Base-by-base conservation (phyloP, 2,888 invertebrate species). In the Megaustenia siamemsis region DNA sequence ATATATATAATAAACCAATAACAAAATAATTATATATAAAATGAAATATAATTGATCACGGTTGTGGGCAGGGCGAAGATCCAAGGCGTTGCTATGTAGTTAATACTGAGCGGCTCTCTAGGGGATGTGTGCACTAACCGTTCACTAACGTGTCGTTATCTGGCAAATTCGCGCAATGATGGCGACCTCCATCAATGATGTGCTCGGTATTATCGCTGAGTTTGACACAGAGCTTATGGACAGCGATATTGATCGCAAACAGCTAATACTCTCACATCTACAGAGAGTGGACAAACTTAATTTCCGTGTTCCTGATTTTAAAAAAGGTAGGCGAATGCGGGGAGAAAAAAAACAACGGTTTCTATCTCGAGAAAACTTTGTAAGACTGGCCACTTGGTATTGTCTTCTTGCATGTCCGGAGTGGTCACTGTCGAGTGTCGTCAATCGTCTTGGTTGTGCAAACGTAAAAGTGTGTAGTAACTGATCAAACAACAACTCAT, bases 221-320 rank as follows among this genome's bases (percentile, higher is more conserved):
- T 85, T 85, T 43, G 85, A 85, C n/a, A 69, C 53, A 24, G 49
- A 21, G n/a, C 28, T 85, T 10, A 40, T 21, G 10, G n/a, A 4
- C 21, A 60, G 49, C 21, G 43, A 18, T 40, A 24, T 40, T 45
- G 76, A 85, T 24, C 45, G 63, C 35, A 24, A 28, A 24, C 12
- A 82, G 63, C 43, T 12, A 49, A 76, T 82, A 12, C 28, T 28
- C 21, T 49, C 53, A 0, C 82, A 85, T 71, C 60, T 82, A 21
- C 35, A 85, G 63, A 81, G 53, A 38, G 71, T 85, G 49, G 82
- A 77, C 32, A 73, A n/a, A 53, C 43, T 86, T 24, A 78, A 84
- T 66, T 84, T 73, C 49, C 56, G 24, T 18, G 43, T 86, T 56
- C 82, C 86, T n/a, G 82, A 84, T 66, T 86, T 86, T 71, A 35